Conservation (phyloP, 2,888 invertebrate genomes). For the Anodontia alba region DNA sequence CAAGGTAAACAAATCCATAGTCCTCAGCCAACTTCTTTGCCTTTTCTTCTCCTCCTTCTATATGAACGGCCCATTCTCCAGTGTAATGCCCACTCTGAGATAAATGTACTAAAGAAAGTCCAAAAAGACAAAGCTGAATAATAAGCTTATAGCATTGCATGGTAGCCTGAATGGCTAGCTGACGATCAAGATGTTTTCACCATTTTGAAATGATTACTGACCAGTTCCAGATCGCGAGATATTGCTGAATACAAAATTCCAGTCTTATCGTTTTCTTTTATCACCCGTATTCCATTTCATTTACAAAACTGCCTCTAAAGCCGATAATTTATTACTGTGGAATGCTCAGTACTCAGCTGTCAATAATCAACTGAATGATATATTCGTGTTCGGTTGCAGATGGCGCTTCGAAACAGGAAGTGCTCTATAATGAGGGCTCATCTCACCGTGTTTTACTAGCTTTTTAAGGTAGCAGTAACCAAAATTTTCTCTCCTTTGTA, state of each 20-base stretch:
- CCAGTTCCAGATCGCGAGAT: neutral
- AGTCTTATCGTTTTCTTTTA: neutral
- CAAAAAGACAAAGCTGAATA: slow-evolving; percentile 62
- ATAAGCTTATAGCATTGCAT: slow-evolving; percentile 36
- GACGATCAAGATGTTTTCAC: neutral
- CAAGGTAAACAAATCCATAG: slow-evolving; percentile 80
- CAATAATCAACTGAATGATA: slow-evolving; percentile 22
- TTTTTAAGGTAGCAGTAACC: no score
- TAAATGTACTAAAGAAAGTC: slow-evolving; percentile 57
- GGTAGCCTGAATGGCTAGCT: slow-evolving; percentile 9
- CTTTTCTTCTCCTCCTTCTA: slow-evolving; percentile 76
- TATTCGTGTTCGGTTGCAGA: slow-evolving; percentile 44
- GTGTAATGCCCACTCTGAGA: slow-evolving; percentile 67
- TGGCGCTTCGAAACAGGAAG: slow-evolving; percentile 55
- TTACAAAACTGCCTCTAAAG: neutral
- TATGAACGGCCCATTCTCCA: slow-evolving; percentile 82
- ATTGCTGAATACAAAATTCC: neutral
- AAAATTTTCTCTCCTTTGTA: no score
- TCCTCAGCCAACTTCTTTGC: slow-evolving; percentile 77
- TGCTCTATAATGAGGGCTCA: slow-evolving; percentile 32
- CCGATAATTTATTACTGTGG: neutral
- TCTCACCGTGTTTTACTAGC: slow-evolving; percentile 23
- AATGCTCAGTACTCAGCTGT: slow-evolving; percentile 8
- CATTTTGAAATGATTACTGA: neutral
- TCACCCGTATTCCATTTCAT: slow-evolving; percentile 61